Evolutionary conservation across 2,113 vertebrate genomes (phyloP), one percentile per base, ranked within the genome.

Genomic region (Piaya cayana): DNA sequence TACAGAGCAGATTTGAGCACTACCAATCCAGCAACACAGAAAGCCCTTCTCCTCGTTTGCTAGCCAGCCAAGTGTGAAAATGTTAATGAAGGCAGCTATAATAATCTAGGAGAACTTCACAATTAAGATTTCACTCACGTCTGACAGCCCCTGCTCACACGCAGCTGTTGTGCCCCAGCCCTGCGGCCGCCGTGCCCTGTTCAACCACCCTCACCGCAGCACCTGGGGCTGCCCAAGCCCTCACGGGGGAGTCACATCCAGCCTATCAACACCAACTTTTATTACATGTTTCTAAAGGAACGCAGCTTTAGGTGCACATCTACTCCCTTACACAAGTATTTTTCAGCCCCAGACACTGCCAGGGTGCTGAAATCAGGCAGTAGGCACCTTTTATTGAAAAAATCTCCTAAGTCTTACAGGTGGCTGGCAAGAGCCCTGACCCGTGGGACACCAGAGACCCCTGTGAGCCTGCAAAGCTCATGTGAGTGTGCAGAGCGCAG

Each of bases 21-120:
- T 88, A 98, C 98, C 98, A 98, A 99, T 98, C 98, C 98, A 97
- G 96, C 50, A 85, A 96, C 96, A 97, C 97, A 97, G 98, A 97
- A 98, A 98, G 98, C 98, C 98, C 98, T 98, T 98, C 98, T 98
- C 98, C 98, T 99, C 99, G 98, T 99, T 98, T 98, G 98, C 98
- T 98, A 98, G 98, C 97, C 99, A 98, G 98, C 98, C 97, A 96
- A 98, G 99, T 98, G 98, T 99, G 99, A 98, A 99, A 99, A 99
- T 98, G 99, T 98, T 99, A 99, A 99, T 98, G 99, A 99, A 99
- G 98, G 98, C 98, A 98, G 98, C 98, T 98, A 98, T 98, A 98
- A 98, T 98, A 98, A 99, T 98, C 98, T 97, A 97, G 94, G 86
- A 98, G 99, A 98, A 98, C 98, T 98, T 98, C 98, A 96, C 97